phyloP scores from a whole-genome alignment of 2,797 vertebrate species.

The Gymnodraco acuticeps region DNA sequence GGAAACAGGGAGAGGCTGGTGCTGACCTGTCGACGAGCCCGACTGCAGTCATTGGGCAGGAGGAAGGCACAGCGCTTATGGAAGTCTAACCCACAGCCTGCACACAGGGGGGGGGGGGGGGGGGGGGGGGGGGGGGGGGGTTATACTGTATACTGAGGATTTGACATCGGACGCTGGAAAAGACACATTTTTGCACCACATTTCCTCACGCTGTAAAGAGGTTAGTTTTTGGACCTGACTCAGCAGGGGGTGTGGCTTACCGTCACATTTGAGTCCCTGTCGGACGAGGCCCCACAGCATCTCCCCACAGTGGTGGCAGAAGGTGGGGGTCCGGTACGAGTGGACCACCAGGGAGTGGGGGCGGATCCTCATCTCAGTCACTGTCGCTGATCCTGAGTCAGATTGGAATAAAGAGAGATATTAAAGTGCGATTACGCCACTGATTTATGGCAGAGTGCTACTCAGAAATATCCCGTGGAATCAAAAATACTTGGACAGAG shows the following conservation, averaged over 20 bases:
- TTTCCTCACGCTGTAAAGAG: background rate
- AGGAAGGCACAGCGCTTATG: slow-evolving; percentile 91
- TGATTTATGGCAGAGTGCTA: no score
- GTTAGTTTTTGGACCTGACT: no score
- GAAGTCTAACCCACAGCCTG: slow-evolving; percentile 92
- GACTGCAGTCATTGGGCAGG: slow-evolving; percentile 88
- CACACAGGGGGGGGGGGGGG: background rate
- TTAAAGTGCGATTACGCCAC: background rate
- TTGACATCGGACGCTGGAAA: background rate
- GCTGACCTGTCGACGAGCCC: slow-evolving; percentile 84
- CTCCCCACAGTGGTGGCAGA: slow-evolving; percentile 86
- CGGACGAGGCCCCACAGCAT: slow-evolving; percentile 87
- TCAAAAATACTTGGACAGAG: no score
- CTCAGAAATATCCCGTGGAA: no score
- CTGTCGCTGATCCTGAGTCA: slow-evolving; percentile 72
- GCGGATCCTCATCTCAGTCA: slow-evolving; percentile 76
- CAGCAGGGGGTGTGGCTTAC: slow-evolving; percentile 39
- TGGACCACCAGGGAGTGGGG: slow-evolving; percentile 84
- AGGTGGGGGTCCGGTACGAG: slow-evolving; percentile 85
- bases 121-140: no score
- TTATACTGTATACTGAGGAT: background rate
- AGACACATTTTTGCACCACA: background rate
- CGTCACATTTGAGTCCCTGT: slow-evolving; percentile 85
- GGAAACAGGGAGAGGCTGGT: slow-evolving; percentile 85
- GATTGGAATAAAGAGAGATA: background rate